These are phyloP conservation scores for Meiosimyza decipiens DNA, from an alignment of 2,888 invertebrate genomes.

Conservation along the genomic window DNA sequence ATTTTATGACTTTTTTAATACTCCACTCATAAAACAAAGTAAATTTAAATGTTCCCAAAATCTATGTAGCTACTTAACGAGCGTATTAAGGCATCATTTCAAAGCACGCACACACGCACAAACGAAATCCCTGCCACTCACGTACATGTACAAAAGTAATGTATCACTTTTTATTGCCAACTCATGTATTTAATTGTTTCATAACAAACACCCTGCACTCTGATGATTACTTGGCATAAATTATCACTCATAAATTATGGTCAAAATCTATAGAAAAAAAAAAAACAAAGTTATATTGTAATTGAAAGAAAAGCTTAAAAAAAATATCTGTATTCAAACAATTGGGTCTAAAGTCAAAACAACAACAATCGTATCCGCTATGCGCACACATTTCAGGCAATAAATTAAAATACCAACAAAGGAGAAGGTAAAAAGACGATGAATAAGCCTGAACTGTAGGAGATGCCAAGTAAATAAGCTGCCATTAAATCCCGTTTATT, in stretches of 20 bases:
- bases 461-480: conserved; percentile 45
- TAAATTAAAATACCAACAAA: conserved; percentile 15
- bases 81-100: conserved; percentile 3
- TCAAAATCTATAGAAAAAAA: neutral
- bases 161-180: conserved; percentile 10
- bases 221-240: conserved; percentile 17
- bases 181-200: conserved; percentile 20
- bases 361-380: too few relatives aligned
- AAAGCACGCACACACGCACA: conserved; percentile 13
- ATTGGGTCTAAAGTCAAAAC: too few relatives aligned
- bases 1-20: too few relatives aligned
- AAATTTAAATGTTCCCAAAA: too few relatives aligned
- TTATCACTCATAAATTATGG: conserved; percentile 13
- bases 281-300: neutral
- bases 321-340: too few relatives aligned
- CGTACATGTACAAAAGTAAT: neutral
- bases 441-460: conserved; percentile 24
- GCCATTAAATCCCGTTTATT: conserved; percentile 40
- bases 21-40: too few relatives aligned
- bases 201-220: neutral
- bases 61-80: neutral
- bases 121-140: neutral
- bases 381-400: too few relatives aligned
- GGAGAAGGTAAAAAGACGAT: conserved; percentile 31
- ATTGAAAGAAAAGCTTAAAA: neutral